These are phyloP conservation scores for Sympetrum striolatum DNA, from an alignment of 2,888 invertebrate genomes.

Conservation along the genomic window DNA sequence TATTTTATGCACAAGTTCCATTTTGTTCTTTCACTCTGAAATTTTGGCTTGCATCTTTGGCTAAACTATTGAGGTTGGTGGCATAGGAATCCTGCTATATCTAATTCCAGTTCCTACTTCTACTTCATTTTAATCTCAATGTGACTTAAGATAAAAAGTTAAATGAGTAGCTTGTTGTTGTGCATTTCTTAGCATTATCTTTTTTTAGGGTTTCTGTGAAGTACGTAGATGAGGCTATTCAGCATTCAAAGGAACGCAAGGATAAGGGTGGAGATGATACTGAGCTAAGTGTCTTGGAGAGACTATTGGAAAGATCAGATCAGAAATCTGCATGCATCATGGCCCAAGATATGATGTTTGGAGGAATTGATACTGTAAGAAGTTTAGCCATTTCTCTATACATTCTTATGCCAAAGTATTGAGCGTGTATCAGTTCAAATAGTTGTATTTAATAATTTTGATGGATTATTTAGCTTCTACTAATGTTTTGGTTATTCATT, in stretches of 20 bases:
- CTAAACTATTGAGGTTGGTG: no score
- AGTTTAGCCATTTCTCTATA: background rate
- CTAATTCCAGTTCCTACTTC: no score
- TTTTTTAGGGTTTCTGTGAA: slow-evolving; percentile 68
- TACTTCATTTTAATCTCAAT: no score
- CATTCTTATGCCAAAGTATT: no score
- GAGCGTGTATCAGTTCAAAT: no score
- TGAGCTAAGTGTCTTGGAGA: slow-evolving; percentile 69
- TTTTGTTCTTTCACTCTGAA: no score
- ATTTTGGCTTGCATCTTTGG: no score
- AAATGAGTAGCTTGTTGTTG: no score
- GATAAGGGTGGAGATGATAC: slow-evolving; percentile 48
- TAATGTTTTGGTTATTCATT: background rate
- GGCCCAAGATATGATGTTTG: slow-evolving; percentile 76
- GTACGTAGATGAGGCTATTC: slow-evolving; percentile 67
- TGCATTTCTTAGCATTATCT: background rate
- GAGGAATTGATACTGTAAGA: slow-evolving; percentile 79
- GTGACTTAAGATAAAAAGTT: no score
- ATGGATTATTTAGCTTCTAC: background rate
- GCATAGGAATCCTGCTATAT: no score
- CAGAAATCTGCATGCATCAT: slow-evolving; percentile 72
- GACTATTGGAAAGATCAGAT: slow-evolving; percentile 68
- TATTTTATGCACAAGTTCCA: no score
- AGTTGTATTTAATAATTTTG: background rate
- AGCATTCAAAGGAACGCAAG: slow-evolving; percentile 52